Evolutionary conservation across 2,888 invertebrate species (phyloP), one percentile per base, ranked within the genome.

Genomic region (Sesia apiformis): DNA sequence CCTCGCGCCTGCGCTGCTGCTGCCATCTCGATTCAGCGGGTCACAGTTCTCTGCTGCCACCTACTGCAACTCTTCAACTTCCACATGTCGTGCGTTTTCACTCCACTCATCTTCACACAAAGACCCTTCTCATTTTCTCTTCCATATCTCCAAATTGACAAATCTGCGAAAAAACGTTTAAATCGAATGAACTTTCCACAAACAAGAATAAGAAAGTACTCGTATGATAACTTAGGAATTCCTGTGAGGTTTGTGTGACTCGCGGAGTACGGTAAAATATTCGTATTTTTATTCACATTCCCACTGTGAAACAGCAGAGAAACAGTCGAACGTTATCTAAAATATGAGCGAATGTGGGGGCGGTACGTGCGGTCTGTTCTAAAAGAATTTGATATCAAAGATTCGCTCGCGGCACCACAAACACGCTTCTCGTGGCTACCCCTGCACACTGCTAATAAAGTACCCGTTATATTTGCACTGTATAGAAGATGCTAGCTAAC

Each of bases 301-400:
- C 68, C 67, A 64, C 66, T 64, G 63, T 70, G 62, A 66, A 70
- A 67, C 64, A 62, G 69, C 63, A 65, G 66, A 74, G 75, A 70
- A 81, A 79, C 78, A 84, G 78, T 80, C 77, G 79, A 84, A 85
- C 72, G 76, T 76, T 84, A 84, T 84, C 81, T 84, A 76, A 82
- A 83, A 82, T 84, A 84, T 81, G 83, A 82, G 81, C 74, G 76
- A 78, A 78, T 78, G 73, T 65, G 73, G 67, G 71, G 67, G 69
- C 60, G 63, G 39, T 81, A 81, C 80, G 82, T 86, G 84, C 76
- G 82, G 81, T 78, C 70, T 74, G 75, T 69, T 81, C 79, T 81
- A 69, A 84, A 85, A 81, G 83, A 84, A 84, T 85, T 84, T 83
- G 78, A 81, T 86, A 84, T 84, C 81, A 85, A 81, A 82, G 80